Evolutionary conservation across 1,140 invertebrate genomes (phyloP), one percentile per base, ranked within the genome.

Genomic region (Belonocnema kinseyi): DNA sequence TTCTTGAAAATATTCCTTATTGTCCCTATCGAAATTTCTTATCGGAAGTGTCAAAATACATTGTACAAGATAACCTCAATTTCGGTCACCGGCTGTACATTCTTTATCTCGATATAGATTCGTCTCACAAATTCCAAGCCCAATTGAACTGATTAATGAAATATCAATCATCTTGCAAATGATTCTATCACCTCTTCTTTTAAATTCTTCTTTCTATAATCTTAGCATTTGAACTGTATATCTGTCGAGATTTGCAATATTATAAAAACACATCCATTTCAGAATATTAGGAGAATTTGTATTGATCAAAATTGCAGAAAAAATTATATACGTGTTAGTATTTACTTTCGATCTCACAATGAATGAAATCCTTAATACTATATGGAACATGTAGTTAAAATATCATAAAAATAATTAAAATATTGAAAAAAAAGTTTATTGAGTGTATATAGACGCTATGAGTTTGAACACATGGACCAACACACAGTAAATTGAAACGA

Each of bases 101-200:
- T 33, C 40, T 33, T 66, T 66, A 66, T 66, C 61, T 40, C 61
- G 16, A 40, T 46, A 66, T 33, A 66, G 26, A 66, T 66, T 66
- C 13, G 61, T 66, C 26, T 66, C 61, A 66, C 61, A 66, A 66
- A 66, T 66, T 66, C 58, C 58, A 61, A 13, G 21, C 13, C 6
- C 33, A 33, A 66, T 40, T 66, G 21, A n/a, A 33, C 61, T 66
- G 61, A 66, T 66, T 66, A 66, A 13, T 3, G 3, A 26, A 40
- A 66, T 26, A 66, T 66, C 61, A 33, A 66, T 66, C 61, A 66
- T 66, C 61, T 66, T 66, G 8, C 33, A 26, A 66, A 66, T 66
- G 26, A 40, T 66, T 66, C 40, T 46, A 46, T 66, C 61, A 40
- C 40, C 61, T n/a, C 16, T n/a, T 66, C 16, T n/a, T 66, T 33